Evolutionary conservation across 2,113 vertebrate genomes (phyloP).

Genomic region (Petrocephalus microphthalmus): DNA sequence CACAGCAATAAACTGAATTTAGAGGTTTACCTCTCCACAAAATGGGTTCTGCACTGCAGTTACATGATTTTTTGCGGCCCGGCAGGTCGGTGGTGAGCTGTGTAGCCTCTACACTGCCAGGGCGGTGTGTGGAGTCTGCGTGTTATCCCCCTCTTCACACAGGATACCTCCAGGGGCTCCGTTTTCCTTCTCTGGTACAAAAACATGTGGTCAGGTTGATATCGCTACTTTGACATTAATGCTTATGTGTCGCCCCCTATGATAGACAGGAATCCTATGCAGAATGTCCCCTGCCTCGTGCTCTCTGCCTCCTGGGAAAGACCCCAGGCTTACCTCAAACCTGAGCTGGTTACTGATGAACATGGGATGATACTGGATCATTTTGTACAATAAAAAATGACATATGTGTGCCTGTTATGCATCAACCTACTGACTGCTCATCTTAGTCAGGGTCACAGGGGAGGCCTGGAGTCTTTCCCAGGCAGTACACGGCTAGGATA

Average conservation of each 20-base stretch:
- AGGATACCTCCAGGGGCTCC: background rate
- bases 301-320: background rate
- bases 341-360: background rate
- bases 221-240: background rate
- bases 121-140: background rate
- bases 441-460: background rate
- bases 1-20: background rate
- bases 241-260: background rate
- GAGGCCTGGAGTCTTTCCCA: background rate
- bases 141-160: background rate
- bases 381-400: background rate
- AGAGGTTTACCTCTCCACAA: background rate
- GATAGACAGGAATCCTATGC: background rate
- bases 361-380: background rate
- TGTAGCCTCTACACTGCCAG: background rate
- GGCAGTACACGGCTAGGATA: background rate
- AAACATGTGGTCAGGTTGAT: background rate
- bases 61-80: background rate
- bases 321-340: background rate
- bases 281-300: background rate
- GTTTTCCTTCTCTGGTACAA: background rate
- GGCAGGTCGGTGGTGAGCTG: background rate
- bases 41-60: background rate
- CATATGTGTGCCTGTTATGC: background rate
- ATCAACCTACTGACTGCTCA: background rate